Conservation (phyloP, 2,113 vertebrate species). For the Brachyhypopomus gauderio region DNA sequence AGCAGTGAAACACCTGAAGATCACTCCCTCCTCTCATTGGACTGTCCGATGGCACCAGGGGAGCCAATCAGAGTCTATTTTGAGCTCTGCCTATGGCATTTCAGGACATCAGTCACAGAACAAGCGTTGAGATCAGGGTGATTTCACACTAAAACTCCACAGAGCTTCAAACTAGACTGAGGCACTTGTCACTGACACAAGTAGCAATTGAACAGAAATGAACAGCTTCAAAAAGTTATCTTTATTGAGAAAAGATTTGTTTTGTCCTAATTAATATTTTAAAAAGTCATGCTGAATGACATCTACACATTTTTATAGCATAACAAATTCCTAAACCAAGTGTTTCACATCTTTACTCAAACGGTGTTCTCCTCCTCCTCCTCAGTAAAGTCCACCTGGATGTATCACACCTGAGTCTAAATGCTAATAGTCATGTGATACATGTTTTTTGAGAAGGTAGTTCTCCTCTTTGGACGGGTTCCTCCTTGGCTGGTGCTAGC, state of each 20-base stretch:
- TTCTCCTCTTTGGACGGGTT: not conserved
- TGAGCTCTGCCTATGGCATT: conserved; percentile 15
- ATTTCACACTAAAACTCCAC: not conserved
- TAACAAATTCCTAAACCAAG: no score
- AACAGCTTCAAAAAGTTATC: conserved; percentile 9
- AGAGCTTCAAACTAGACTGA: not conserved
- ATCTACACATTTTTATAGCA: not conserved
- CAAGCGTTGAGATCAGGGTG: not conserved
- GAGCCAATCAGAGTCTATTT: conserved; percentile 36
- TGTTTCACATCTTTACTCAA: no score
- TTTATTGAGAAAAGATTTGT: conserved; percentile 4
- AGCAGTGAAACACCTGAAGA: conserved; percentile 8
- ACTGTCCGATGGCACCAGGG: conserved; percentile 21
- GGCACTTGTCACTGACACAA: not conserved
- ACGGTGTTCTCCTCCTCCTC: no score
- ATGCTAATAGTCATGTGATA: not conserved
- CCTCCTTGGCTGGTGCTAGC: no score
- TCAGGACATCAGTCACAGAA: conserved; percentile 23
- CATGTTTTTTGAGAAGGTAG: not conserved
- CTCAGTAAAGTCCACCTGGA: no score
- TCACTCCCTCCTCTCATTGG: conserved; percentile 30
- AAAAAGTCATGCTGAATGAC: not conserved
- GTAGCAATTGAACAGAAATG: no score
- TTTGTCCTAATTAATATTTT: not conserved
- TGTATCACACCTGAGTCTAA: no score